A percentile compares a stretch with the other conserved stretches of the same genome.
Evolutionary conservation across 1,140 invertebrate genomes (phyloP).

Genomic region (Agraylea sexmaculata): DNA sequence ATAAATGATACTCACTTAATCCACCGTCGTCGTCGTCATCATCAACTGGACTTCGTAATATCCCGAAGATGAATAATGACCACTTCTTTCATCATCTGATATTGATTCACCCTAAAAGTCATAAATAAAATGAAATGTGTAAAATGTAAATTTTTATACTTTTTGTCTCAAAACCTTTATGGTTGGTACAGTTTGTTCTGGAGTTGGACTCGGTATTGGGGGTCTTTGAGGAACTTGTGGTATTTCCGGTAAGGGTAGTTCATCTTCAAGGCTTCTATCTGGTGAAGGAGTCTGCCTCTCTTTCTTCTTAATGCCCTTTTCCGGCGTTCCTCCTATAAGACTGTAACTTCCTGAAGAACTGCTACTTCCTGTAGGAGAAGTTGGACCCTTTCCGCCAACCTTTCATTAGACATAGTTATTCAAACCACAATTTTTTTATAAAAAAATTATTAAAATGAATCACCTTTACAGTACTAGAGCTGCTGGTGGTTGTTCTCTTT

Average conservation of each 20-base stretch:
- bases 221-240: conserved; percentile 1
- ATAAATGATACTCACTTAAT: conserved; percentile 31
- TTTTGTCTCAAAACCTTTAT: conserved; percentile 13
- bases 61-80: conserved; percentile 62
- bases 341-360: conserved; percentile 55
- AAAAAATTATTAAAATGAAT: background rate
- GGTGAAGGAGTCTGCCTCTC: conserved; percentile 26
- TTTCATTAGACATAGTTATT: too few relatives aligned
- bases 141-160: conserved; percentile 1
- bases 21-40: conserved; percentile 43
- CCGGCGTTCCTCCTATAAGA: conserved; percentile 43
- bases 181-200: conserved; percentile 20
- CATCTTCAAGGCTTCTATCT: conserved; percentile 24
- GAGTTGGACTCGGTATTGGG: conserved; percentile 24
- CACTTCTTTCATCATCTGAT: conserved; percentile 55
- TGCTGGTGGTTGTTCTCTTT: conserved; percentile 15
- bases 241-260: conserved; percentile 20
- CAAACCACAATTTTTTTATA: too few relatives aligned
- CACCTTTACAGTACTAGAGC: conserved; percentile 17
- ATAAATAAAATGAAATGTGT: too few relatives aligned
- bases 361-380: conserved; percentile 45
- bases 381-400: conserved; percentile 13
- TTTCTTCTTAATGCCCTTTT: conserved; percentile 31
- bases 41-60: conserved; percentile 68
- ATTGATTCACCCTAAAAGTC: conserved; percentile 34